Base-by-base conservation (phyloP, 2,113 vertebrate species). In the Coptodon bakossiorum region DNA sequence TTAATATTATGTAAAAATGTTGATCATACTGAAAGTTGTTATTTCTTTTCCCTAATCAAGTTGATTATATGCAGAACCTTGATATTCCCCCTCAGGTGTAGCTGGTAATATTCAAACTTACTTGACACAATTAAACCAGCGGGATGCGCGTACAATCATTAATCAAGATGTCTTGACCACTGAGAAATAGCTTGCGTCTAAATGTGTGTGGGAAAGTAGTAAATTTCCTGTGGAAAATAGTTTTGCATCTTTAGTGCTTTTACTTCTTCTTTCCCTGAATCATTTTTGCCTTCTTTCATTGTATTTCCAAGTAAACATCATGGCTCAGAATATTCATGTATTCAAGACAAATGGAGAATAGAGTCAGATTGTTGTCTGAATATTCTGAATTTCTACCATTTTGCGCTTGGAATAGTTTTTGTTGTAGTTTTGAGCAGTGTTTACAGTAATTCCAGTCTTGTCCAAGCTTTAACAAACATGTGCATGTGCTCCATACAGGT, bases 151-250 rank as follows among this genome's bases (percentile, higher is more conserved):
- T 82, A 81, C 14, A 90, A 19, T 86, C 83, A 81, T 87, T 88
- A 93, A 91, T 93, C 84, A 86, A 88, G 79, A 61, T 52, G 34
- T 48, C 79, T 79, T 89, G 83, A 90, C 88, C 90, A 89, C 31
- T 56, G 50, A 36, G 53, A 82, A 36, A 83, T 5, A 13, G 66
- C 22, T 91, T 9, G 9, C 34, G 12, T 56, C 8, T 56, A 50
- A 86, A 61, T 82, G 19, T 14, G 10, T 45, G 38, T 9, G 5
- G 9, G 10, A 78, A 83, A 24, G 43, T 48, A 17, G 19, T 34
- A 59, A 4, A 80, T 84, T 86, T 63, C 71, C 24, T 50, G 71
- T 36, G 40, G 9, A 63, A 76, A 76, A 56, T 13, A 34, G 36
- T 36, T 80, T 5, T 43, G 57, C 17, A 31, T 36, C 59, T 79